Evolutionary conservation across 2,797 vertebrate genomes (phyloP).

Genomic region (Eremophila alpestris): DNA sequence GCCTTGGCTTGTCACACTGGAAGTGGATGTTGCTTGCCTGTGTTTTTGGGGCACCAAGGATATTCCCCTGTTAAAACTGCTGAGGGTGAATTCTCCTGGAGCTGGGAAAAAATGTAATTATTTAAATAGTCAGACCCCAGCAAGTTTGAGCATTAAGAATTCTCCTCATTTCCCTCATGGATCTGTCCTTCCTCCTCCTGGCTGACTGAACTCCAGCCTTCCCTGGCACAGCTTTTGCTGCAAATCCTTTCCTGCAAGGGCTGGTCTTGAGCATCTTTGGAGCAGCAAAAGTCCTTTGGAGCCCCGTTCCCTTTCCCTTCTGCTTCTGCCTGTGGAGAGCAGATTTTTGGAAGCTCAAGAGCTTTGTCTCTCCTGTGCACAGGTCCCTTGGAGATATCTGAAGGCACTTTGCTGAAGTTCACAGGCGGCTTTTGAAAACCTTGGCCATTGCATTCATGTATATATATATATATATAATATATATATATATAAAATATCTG

Average conservation of each 20-base stretch:
- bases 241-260: not conserved
- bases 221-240: not conserved
- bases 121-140: not conserved
- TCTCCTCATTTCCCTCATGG: not conserved
- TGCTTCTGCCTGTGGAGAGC: not conserved
- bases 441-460: not conserved
- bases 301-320: not conserved
- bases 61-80: not conserved
- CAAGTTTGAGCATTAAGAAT: not conserved
- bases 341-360: slow-evolving; percentile 17
- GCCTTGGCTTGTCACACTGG: not conserved
- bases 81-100: not conserved
- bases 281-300: not conserved
- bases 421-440: not conserved
- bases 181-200: not conserved
- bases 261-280: not conserved
- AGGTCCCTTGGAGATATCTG: not conserved
- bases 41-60: not conserved
- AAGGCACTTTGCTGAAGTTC: not conserved
- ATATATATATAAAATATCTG: not conserved
- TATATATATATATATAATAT: not conserved
- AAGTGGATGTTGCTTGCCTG: not conserved
- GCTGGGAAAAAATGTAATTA: not conserved
- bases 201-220: not conserved
- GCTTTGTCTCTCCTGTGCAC: not conserved